A percentile compares a stretch with the other conserved stretches of the same genome.
These are phyloP conservation scores for Oncorhynchus gorbuscha DNA, from an alignment of 2,113 vertebrate species.

Conservation along the genomic window DNA sequence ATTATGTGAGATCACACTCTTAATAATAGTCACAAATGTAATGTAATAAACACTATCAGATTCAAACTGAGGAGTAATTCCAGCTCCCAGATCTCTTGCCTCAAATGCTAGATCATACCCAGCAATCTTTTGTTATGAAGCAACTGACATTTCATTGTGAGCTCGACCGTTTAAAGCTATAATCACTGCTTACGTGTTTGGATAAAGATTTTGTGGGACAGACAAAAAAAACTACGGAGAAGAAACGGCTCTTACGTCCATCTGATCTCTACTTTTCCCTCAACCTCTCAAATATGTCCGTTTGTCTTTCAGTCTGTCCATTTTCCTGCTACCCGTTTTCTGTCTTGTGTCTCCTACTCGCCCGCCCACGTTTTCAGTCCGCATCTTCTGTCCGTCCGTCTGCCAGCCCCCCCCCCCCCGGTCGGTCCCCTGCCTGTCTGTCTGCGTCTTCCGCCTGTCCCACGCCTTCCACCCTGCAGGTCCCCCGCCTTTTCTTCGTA, in stretches of 20 bases:
- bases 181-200: constrained; percentile 3
- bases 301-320: not conserved
- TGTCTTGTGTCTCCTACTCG: not conserved
- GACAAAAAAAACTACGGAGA: not conserved
- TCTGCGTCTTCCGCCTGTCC: too few species aligned
- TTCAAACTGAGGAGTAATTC: not conserved
- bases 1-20: not conserved
- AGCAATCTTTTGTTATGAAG: not conserved
- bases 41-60: not conserved
- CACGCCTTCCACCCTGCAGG: too few species aligned
- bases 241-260: not conserved
- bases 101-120: constrained; percentile 3
- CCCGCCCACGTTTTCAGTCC: too few species aligned
- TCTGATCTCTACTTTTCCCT: not conserved
- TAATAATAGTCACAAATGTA: not conserved
- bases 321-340: not conserved
- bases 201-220: constrained; percentile 5
- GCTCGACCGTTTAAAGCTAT: constrained; percentile 5
- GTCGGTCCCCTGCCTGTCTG: too few species aligned
- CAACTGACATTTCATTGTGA: not conserved
- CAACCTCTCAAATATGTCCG: not conserved
- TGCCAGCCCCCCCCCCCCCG: too few species aligned
- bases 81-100: not conserved
- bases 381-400: too few species aligned
- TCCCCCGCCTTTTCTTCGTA: too few species aligned